Evolutionary conservation across 2,113 vertebrate genomes (phyloP).

Genomic region (Microtus oregoni): DNA sequence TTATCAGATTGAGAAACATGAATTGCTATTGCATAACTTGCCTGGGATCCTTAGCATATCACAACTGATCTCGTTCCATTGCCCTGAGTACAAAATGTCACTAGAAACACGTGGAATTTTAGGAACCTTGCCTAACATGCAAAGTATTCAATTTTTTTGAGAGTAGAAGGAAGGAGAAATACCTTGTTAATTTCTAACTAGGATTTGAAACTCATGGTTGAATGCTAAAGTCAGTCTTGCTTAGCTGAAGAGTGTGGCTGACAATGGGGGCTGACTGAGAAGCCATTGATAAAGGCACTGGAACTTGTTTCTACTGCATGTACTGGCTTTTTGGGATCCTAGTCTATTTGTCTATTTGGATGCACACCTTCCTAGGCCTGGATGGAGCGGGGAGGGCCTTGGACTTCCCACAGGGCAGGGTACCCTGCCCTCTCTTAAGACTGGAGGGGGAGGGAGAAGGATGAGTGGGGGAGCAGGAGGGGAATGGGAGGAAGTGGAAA

Average conservation of each 20-base stretch:
- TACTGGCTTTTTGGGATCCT: too few species aligned
- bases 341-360: too few species aligned
- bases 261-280: too few species aligned
- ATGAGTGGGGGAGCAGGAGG: too few species aligned
- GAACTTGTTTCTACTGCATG: too few species aligned
- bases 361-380: too few species aligned
- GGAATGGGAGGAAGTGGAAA: too few species aligned
- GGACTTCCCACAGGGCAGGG: too few species aligned
- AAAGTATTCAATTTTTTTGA: constrained; percentile 19
- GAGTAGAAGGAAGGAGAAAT: background rate
- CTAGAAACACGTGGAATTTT: constrained; percentile 35
- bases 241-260: background rate
- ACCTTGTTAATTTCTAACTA: constrained; percentile 33
- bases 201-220: constrained; percentile 42
- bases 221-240: background rate
- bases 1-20: constrained; percentile 48
- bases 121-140: background rate
- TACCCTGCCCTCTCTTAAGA: too few species aligned
- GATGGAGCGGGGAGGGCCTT: too few species aligned
- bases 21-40: background rate
- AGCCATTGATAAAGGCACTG: too few species aligned
- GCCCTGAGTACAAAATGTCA: constrained; percentile 22
- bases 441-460: too few species aligned
- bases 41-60: constrained; percentile 33
- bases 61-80: constrained; percentile 52